A percentile compares a stretch with the other conserved stretches of the same genome.
phyloP scores from a whole-genome alignment of 2,113 vertebrate genomes.

The Hippocampus abdominalis region DNA sequence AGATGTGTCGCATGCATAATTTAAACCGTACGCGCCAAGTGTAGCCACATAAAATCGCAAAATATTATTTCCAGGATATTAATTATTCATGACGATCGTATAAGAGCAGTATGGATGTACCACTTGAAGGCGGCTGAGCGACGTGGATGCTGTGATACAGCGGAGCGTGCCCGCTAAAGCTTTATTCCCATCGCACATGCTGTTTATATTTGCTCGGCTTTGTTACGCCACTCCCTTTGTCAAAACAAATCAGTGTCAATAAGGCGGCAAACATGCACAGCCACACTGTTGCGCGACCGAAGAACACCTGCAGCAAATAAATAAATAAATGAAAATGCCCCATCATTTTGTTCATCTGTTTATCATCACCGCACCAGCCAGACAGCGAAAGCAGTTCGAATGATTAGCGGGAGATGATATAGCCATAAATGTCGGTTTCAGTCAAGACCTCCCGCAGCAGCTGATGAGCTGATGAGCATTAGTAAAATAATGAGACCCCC shows the following conservation, averaged over 20 bases:
- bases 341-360: constrained; percentile 10
- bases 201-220: constrained; percentile 55
- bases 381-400: constrained; percentile 1
- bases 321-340: constrained; percentile 1
- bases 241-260: constrained; percentile 57
- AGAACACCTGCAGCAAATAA: constrained; percentile 16
- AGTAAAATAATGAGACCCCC: background rate
- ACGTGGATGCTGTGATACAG: constrained; percentile 26
- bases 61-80: constrained; percentile 28
- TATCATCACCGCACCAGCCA: constrained; percentile 3
- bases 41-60: constrained; percentile 14
- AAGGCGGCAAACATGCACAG: constrained; percentile 46
- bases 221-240: constrained; percentile 57
- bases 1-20: constrained; percentile 36
- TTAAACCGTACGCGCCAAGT: constrained; percentile 11
- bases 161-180: constrained; percentile 34
- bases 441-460: constrained; percentile 5
- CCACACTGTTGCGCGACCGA: constrained; percentile 28
- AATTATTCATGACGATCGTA: constrained; percentile 33
- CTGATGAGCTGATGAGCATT: constrained; percentile 16
- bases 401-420: constrained; percentile 21
- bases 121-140: constrained; percentile 27
- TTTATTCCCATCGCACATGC: constrained; percentile 41
- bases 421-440: constrained; percentile 32
- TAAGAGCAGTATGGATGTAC: constrained; percentile 19